A percentile compares a stretch with the other conserved stretches of the same genome.
phyloP scores from a whole-genome alignment of 2,797 vertebrate genomes.

The Silurus aristotelis region DNA sequence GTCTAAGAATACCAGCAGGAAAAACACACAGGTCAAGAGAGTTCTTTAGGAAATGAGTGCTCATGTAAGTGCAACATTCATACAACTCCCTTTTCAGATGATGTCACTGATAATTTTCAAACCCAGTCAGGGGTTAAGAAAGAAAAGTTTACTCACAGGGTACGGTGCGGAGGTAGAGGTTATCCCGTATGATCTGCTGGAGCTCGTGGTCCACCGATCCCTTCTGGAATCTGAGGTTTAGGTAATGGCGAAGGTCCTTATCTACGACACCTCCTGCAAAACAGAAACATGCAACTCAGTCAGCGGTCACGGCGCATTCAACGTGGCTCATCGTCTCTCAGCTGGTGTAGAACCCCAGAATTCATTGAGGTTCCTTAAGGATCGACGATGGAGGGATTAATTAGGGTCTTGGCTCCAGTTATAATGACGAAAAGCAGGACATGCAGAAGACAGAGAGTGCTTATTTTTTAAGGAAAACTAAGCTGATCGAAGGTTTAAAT shows the following conservation, averaged over 20 bases:
- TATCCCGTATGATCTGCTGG: constrained; percentile 99
- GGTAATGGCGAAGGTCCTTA: constrained; percentile 99
- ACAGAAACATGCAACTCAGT: neutral
- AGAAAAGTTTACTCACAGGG: constrained; percentile 85
- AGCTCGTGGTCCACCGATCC: constrained; percentile 98
- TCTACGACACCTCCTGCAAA: constrained; percentile 91
- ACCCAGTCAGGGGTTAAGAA: neutral
- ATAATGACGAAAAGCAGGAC: neutral
- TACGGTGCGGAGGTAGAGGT: constrained; percentile 98
- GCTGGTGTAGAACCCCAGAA: neutral
- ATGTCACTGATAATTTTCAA: neutral
- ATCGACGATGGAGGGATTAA: neutral
- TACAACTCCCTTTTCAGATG: neutral
- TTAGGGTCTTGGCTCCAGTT: neutral
- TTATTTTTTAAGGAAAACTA: neutral
- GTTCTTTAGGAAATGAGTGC: neutral
- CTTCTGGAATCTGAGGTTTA: constrained; percentile 98
- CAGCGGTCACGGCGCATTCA: neutral
- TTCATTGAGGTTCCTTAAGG: neutral
- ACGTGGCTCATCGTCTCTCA: neutral
- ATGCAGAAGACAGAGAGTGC: too few relatives aligned
- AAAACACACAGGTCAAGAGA: neutral
- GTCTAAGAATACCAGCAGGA: neutral
- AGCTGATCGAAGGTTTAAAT: neutral
- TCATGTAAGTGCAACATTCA: neutral